These are phyloP conservation scores for Apolygus lucorum DNA, from an alignment of 1,140 invertebrate genomes.

Conservation along the genomic window DNA sequence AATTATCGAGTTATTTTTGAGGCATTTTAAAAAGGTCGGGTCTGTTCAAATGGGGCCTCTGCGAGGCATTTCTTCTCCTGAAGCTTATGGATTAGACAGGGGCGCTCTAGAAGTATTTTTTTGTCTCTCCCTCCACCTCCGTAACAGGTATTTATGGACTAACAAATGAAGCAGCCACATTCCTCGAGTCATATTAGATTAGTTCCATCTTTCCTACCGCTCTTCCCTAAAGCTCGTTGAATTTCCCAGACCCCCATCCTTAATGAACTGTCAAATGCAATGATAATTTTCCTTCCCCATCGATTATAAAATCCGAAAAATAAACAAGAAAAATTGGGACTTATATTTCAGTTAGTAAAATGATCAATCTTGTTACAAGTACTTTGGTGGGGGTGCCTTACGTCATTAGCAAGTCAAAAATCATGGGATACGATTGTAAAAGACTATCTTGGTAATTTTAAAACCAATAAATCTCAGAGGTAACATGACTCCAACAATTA, in stretches of 20 bases:
- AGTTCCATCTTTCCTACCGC: neutral
- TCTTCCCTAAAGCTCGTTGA: neutral
- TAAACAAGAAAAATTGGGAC: too few species aligned
- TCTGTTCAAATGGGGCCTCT: neutral
- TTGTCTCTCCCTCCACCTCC: neutral
- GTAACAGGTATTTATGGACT: constrained; percentile 14
- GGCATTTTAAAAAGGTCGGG: neutral
- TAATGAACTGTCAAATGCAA: neutral
- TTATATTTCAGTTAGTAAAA: too few species aligned
- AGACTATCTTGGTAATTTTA: too few species aligned
- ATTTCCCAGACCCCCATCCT: neutral
- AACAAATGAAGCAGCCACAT: constrained; percentile 10
- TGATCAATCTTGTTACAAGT: too few species aligned
- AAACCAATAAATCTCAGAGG: too few species aligned
- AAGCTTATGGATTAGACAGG: constrained; percentile 5
- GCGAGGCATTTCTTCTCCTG: neutral
- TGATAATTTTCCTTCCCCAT: too few species aligned
- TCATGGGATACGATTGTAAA: too few species aligned
- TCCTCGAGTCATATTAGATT: constrained; percentile 3
- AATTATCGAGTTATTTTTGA: constrained; percentile 2
- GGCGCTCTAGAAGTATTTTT: neutral
- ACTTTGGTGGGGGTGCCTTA: too few species aligned
- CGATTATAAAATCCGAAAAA: too few species aligned
- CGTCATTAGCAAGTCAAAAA: too few species aligned
- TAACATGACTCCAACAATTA: too few species aligned